Percentiles rank a stretch among this genome's conserved stretches.
These are phyloP conservation scores for Ornithoptera alexandrae DNA, from an alignment of 2,888 invertebrate genomes.

Conservation along the genomic window DNA sequence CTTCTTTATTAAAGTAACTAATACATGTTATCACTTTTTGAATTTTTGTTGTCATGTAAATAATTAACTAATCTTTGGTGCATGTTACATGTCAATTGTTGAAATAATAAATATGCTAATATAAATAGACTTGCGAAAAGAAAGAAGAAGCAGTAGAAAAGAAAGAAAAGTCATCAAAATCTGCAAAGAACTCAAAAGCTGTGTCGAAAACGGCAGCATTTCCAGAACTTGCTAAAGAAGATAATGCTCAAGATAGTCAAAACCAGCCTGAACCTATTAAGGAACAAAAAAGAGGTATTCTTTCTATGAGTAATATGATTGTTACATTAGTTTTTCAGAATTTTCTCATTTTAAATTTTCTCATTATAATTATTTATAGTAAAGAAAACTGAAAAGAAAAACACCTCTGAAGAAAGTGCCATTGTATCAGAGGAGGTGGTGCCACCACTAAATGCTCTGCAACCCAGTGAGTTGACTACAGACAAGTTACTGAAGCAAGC, in stretches of 20 bases:
- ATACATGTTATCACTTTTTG: too few relatives aligned
- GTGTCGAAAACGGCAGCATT: conserved; percentile 42
- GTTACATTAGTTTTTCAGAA: not conserved
- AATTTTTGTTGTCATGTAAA: too few relatives aligned
- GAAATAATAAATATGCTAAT: too few relatives aligned
- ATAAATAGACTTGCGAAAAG: conserved; percentile 49
- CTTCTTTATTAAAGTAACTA: too few relatives aligned
- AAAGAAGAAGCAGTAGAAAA: conserved; percentile 61
- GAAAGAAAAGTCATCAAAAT: conserved; percentile 51
- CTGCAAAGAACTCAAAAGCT: conserved; percentile 46
- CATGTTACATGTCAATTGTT: too few relatives aligned
- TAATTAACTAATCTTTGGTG: too few relatives aligned
- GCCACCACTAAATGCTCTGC: conserved; percentile 63
- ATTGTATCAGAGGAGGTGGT: conserved; percentile 57
- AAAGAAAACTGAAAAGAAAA: conserved; percentile 64
- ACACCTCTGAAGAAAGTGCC: conserved; percentile 41
- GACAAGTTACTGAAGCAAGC: conserved; percentile 69
- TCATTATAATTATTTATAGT: conserved; percentile 38
- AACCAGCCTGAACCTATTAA: conserved; percentile 59
- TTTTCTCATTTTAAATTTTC: too few relatives aligned
- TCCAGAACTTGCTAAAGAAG: conserved; percentile 56
- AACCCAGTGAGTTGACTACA: conserved; percentile 70
- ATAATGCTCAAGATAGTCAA: conserved; percentile 51
- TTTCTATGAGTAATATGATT: not conserved
- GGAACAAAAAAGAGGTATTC: conserved; percentile 70